Percentiles rank a stretch among this genome's conserved stretches.
Conservation (phyloP, 2,113 vertebrate species). For the Sphyrna mokarran region DNA sequence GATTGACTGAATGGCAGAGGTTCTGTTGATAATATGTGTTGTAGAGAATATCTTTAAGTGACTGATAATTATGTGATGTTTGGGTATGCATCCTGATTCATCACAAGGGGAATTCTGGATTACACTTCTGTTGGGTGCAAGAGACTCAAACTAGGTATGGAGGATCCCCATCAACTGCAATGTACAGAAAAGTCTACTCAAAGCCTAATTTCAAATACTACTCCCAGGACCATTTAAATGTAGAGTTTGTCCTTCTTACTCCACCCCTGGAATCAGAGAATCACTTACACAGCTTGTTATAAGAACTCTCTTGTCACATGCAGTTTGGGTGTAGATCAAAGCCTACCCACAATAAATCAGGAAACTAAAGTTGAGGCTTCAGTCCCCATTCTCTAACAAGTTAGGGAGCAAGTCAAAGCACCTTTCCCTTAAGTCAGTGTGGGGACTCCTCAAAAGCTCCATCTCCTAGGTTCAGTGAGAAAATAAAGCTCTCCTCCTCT, state of each 20-base stretch:
- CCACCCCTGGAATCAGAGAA: background rate
- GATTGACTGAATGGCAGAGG: background rate
- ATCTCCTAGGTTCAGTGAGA: background rate
- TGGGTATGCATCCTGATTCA: background rate
- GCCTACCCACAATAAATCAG: background rate
- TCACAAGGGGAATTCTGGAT: too few relatives aligned
- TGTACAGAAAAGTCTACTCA: background rate
- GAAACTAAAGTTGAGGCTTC: background rate
- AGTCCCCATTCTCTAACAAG: background rate
- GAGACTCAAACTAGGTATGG: background rate
- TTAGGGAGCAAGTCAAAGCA: background rate
- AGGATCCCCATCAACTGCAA: background rate
- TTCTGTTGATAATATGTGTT: background rate
- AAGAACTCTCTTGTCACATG: background rate
- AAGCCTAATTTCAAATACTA: background rate
- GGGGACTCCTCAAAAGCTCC: background rate
- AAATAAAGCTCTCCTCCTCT: background rate
- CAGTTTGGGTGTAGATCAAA: too few relatives aligned
- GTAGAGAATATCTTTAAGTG: background rate
- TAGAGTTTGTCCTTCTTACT: background rate
- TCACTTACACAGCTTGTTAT: background rate
- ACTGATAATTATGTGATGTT: background rate
- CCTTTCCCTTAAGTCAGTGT: background rate
- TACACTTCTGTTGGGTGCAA: background rate
- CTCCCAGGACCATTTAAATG: background rate